Percentiles rank a stretch among this genome's conserved stretches.
These are phyloP conservation scores for Todiramphus chloris DNA, from an alignment of 2,113 vertebrate species.

Conservation along the genomic window DNA sequence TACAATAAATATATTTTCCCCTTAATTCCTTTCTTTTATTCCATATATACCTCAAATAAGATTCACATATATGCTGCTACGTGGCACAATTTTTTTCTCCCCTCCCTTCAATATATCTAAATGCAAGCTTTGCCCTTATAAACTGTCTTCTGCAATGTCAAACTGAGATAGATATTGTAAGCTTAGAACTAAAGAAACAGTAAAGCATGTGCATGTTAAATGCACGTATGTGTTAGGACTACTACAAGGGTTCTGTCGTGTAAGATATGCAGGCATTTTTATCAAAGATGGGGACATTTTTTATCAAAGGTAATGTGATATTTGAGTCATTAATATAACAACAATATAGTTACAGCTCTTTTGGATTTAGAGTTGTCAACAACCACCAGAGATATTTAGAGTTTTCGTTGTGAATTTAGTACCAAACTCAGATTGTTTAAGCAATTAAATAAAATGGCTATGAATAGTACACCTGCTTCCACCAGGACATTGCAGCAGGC, in stretches of 20 bases:
- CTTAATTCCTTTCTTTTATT: neutral
- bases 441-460: neutral
- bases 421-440: neutral
- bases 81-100: neutral
- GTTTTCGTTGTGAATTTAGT: neutral
- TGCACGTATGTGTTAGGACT: accelerated
- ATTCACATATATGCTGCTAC: neutral
- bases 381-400: neutral
- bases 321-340: neutral
- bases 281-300: neutral
- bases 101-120: neutral
- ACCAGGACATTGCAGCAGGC: neutral
- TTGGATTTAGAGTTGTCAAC: neutral
- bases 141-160: neutral
- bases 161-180: neutral
- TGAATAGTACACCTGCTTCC: neutral
- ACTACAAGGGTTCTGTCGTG: neutral
- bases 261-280: neutral
- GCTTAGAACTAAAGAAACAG: neutral
- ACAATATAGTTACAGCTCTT: neutral
- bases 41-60: neutral
- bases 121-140: neutral
- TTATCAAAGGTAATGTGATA: neutral
- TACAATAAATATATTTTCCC: neutral
- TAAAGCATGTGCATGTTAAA: neutral